Conservation (phyloP, 2,113 vertebrate species). For the Lasiurus cinereus region DNA sequence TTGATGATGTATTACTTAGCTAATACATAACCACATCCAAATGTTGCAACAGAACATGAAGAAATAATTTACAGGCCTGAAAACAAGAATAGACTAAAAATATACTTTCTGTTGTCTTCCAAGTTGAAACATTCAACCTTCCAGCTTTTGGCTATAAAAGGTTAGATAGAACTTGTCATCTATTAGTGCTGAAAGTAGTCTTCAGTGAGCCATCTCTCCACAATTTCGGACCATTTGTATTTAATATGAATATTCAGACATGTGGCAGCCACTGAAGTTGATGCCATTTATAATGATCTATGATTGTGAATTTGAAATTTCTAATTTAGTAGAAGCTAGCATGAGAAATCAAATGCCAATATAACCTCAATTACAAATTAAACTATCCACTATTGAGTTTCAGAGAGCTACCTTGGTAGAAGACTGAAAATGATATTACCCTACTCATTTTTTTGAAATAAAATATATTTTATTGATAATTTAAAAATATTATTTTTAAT, state of each 20-base stretch:
- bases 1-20: slow-evolving; percentile 58
- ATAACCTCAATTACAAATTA: slow-evolving; percentile 58
- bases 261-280: slow-evolving; percentile 47
- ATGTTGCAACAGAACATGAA: slow-evolving; percentile 56
- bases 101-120: slow-evolving; percentile 39
- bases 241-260: slow-evolving; percentile 57
- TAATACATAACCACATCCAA: slow-evolving; percentile 47
- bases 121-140: slow-evolving; percentile 31
- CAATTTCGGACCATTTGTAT: slow-evolving; percentile 71
- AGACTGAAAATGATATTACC: slow-evolving; percentile 11
- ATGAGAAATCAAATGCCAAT: slow-evolving; percentile 59
- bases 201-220: slow-evolving; percentile 51
- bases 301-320: slow-evolving; percentile 65
- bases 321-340: slow-evolving; percentile 44
- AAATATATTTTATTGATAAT: slow-evolving; percentile 20
- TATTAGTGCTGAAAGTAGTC: slow-evolving; percentile 46
- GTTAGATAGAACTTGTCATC: slow-evolving; percentile 38
- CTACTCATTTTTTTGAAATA: slow-evolving; percentile 47
- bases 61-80: slow-evolving; percentile 57
- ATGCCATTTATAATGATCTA: slow-evolving; percentile 58
- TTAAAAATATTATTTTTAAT: slow-evolving; percentile 48
- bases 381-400: slow-evolving; percentile 1
- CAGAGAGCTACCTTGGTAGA: background rate
- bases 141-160: slow-evolving; percentile 57
- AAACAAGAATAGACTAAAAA: slow-evolving; percentile 53